These are phyloP conservation scores for Stenchaetothrips biformis DNA, from an alignment of 2,888 invertebrate genomes.

Conservation along the genomic window DNA sequence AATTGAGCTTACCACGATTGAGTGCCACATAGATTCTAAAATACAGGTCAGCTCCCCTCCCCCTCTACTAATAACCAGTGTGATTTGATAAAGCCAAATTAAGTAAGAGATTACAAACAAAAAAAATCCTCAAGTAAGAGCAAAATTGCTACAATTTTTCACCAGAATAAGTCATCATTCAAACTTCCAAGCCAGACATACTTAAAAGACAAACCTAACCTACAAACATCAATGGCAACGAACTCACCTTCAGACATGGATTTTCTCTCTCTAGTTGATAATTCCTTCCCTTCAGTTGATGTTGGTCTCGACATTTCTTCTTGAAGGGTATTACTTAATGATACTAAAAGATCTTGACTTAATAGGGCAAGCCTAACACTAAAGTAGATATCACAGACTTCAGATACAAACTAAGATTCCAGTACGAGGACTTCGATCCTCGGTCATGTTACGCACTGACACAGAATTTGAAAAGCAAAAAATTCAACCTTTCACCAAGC, in stretches of 20 bases:
- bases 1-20: too few relatives aligned
- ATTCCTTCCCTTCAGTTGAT: neutral
- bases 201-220: neutral
- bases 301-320: neutral
- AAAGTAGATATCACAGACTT: conserved; percentile 21
- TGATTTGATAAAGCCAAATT: neutral
- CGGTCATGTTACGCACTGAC: neutral
- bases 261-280: neutral
- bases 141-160: too few relatives aligned
- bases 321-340: neutral
- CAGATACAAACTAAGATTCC: neutral
- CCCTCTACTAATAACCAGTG: too few relatives aligned
- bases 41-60: neutral
- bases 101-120: neutral
- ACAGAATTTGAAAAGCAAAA: neutral
- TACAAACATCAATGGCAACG: neutral
- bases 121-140: too few relatives aligned
- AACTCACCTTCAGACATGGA: neutral
- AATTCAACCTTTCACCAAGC: neutral
- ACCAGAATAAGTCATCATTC: too few relatives aligned
- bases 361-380: conserved; percentile 8
- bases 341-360: conserved; percentile 6
- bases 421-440: neutral
- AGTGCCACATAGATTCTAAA: neutral
- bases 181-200: neutral